Base-by-base conservation (phyloP, 2,113 vertebrate genomes). In the Neolamprologus brichardi region DNA sequence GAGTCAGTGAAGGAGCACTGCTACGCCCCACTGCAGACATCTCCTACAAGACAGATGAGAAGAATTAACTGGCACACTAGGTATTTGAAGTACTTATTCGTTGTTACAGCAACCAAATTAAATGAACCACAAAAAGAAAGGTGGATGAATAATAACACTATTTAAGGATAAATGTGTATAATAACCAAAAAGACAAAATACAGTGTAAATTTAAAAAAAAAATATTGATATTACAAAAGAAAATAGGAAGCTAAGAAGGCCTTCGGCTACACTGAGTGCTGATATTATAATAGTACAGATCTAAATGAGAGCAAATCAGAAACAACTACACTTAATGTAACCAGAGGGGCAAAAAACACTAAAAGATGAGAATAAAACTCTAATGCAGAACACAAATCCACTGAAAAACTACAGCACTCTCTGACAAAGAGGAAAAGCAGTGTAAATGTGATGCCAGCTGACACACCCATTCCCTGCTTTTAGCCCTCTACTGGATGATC, bases 1-100 rank as follows among this genome's bases (percentile, higher is more conserved):
- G 97, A 72, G 96, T 95, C 72, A 95, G 88, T 3, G 92, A 92
- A 2, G 92, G 86, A 12, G 72, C 5, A 7, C 32, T 72, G 81
- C 78, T 85, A 15, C 37, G 18, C 20, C 86, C 79, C 81, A 90
- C 78, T 52, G 84, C 81, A 23, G 90, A 78, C 91, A 89, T 89
- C 86, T 92, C 93, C 91, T 95, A 30, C 75, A 82, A 5, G 30
- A n/a, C 78, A 25, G 54, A 82, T 25, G 8, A 46, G 14, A 46
- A 79, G 11, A 18, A n/a, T 37, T 20, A 17, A 46, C 5, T 44
- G 11, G 30, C n/a, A 67, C 32, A 32, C 8, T 5, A 9, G 39
- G 54, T 6, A 34, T 5, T 78, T 62, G 12, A 53, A 84, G 25
- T 39, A 70, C 23, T 7, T 30, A 49, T 30, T 75, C 0, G 3